Percentiles rank a stretch among this genome's conserved stretches.
Evolutionary conservation across 1,140 invertebrate genomes (phyloP).

Genomic region (Atopsyche davidsoni): DNA sequence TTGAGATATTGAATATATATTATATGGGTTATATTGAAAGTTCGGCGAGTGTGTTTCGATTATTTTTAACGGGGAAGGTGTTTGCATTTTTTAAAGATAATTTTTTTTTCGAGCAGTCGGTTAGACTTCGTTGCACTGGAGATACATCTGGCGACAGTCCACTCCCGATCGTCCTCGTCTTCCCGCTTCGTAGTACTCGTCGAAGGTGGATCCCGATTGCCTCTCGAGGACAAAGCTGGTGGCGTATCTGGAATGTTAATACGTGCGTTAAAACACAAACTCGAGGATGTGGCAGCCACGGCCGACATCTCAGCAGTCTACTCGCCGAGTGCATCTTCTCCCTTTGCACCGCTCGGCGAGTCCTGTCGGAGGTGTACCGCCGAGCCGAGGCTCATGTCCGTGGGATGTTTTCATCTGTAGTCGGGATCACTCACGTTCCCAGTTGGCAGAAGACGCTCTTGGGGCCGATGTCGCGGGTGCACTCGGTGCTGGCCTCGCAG

Average conservation of each 20-base stretch:
- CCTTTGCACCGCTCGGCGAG: too few species aligned
- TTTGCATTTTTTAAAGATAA: not conserved
- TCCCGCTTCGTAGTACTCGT: constrained; percentile 75
- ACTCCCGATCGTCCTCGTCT: constrained; percentile 75
- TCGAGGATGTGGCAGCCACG: too few species aligned
- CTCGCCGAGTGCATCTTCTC: too few species aligned
- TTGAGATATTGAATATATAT: too few species aligned
- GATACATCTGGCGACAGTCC: constrained; percentile 73
- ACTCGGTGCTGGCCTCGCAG: constrained; percentile 84
- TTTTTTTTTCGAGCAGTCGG: constrained; percentile 1
- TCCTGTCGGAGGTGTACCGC: too few species aligned
- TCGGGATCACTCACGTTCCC: constrained; percentile 89
- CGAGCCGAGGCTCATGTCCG: too few species aligned
- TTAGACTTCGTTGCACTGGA: constrained; percentile 83
- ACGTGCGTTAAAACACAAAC: too few species aligned
- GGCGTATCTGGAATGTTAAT: constrained; percentile 74
- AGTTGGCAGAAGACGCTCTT: constrained; percentile 86
- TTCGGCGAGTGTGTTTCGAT: too few species aligned
- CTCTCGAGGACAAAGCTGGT: constrained; percentile 77
- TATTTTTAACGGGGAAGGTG: too few species aligned
- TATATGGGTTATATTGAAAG: too few species aligned
- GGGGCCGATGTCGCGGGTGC: constrained; percentile 72
- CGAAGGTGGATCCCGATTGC: constrained; percentile 66
- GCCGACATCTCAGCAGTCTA: too few species aligned
- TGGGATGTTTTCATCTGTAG: too few species aligned